A percentile compares a stretch with the other conserved stretches of the same genome.
These are phyloP conservation scores for Macropis europaea DNA, from an alignment of 2,888 invertebrate species.

Conservation along the genomic window DNA sequence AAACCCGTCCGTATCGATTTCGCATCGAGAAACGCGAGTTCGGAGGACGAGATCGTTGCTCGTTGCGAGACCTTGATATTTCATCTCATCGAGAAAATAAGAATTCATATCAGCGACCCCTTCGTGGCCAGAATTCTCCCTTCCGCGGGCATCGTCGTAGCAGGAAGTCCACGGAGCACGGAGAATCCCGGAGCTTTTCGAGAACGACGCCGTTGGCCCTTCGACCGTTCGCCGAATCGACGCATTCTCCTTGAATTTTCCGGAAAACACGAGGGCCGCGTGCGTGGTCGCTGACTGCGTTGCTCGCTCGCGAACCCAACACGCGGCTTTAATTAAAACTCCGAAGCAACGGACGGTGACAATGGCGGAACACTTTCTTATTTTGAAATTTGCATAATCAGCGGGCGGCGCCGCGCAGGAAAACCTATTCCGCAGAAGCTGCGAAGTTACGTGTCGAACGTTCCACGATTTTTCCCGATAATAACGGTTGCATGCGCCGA, in stretches of 20 bases:
- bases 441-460: slow-evolving; percentile 61
- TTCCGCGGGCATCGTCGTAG: neutral
- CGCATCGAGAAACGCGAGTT: slow-evolving; percentile 63
- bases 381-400: slow-evolving; percentile 32
- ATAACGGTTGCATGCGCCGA: neutral
- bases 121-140: slow-evolving; percentile 27
- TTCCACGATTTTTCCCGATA: slow-evolving; percentile 69
- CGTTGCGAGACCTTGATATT: slow-evolving; percentile 69
- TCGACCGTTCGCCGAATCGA: slow-evolving; percentile 27
- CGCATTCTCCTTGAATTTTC: neutral
- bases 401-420: neutral
- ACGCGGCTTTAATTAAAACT: slow-evolving; percentile 25
- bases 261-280: neutral
- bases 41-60: slow-evolving; percentile 50
- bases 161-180: slow-evolving; percentile 24
- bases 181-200: slow-evolving; percentile 40
- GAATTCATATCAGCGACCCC: slow-evolving; percentile 70
- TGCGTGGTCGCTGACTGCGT: neutral
- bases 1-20: too few species aligned
- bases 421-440: neutral
- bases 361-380: slow-evolving; percentile 24
- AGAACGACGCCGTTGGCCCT: slow-evolving; percentile 13
- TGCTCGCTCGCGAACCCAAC: neutral
- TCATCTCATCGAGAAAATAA: slow-evolving; percentile 75
- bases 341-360: neutral